Percentiles rank a stretch among this genome's conserved stretches.
Conservation (phyloP, 2,888 invertebrate species). For the Andrena chrysosceles region DNA sequence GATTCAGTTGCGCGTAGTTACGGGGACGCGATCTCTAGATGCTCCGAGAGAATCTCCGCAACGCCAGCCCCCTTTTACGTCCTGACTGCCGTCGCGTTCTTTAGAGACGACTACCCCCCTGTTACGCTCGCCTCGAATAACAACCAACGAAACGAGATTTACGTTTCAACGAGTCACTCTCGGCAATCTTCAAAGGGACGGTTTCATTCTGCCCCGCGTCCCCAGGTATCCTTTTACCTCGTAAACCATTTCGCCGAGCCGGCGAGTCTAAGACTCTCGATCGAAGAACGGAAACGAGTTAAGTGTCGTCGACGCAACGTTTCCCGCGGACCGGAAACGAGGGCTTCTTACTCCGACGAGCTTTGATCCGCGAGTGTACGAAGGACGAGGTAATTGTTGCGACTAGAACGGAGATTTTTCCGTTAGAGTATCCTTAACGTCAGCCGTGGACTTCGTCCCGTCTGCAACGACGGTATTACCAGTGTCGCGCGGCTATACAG, state of each 20-base stretch:
- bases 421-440: neutral
- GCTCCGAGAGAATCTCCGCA: constrained; percentile 13
- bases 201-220: constrained; percentile 12
- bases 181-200: constrained; percentile 15
- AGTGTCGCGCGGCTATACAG: constrained; percentile 19
- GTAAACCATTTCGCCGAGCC: neutral
- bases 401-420: neutral
- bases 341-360: neutral
- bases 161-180: constrained; percentile 9
- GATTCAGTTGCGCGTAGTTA: constrained; percentile 20
- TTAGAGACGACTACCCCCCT: neutral
- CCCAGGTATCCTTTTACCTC: neutral
- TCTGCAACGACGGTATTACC: neutral
- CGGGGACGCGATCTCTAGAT: neutral
- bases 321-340: neutral
- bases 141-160: constrained; percentile 33
- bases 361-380: neutral
- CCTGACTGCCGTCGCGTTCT: neutral
- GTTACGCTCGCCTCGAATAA: constrained; percentile 24
- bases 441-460: neutral
- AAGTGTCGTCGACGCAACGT: neutral
- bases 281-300: neutral
- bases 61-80: neutral
- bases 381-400: neutral
- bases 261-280: neutral